A percentile compares a stretch with the other conserved stretches of the same genome.
These are phyloP conservation scores for Dicaeum eximium DNA, from an alignment of 2,113 vertebrate genomes.

Conservation along the genomic window DNA sequence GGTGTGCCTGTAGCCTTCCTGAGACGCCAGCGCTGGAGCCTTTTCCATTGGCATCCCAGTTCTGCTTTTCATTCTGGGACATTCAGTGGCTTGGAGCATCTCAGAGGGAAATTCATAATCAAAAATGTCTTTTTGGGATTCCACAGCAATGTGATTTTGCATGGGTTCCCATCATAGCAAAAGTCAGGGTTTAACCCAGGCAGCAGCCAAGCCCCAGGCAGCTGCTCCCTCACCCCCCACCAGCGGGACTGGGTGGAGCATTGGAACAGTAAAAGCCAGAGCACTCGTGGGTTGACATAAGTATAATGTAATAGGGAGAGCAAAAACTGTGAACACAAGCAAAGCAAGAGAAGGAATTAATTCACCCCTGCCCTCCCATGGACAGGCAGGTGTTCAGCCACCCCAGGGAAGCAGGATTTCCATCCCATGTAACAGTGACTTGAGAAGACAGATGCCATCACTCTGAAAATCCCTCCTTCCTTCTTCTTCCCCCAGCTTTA, in stretches of 20 bases:
- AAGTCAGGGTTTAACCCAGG: not conserved
- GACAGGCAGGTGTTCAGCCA: not conserved
- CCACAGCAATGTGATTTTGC: not conserved
- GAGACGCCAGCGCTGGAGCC: not conserved
- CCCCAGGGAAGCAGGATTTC: not conserved
- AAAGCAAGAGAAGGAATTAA: not conserved
- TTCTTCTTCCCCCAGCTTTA: not conserved
- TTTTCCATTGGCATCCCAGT: not conserved
- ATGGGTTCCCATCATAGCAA: not conserved
- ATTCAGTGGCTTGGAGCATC: not conserved
- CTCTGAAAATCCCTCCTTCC: not conserved
- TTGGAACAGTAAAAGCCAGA: not conserved
- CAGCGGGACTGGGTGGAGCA: not conserved
- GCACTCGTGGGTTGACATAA: not conserved
- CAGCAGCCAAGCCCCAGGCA: not conserved
- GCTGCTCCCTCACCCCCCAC: not conserved
- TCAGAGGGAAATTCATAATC: not conserved
- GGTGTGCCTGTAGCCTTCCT: not conserved
- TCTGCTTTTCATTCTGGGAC: not conserved
- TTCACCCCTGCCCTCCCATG: not conserved
- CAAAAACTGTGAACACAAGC: not conserved
- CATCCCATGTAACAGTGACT: accelerated
- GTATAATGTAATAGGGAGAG: not conserved
- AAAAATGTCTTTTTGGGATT: not conserved
- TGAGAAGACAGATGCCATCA: not conserved